Evolutionary conservation across 2,888 invertebrate genomes (phyloP), one percentile per base, ranked within the genome.

Genomic region (Agrilus biguttatus): DNA sequence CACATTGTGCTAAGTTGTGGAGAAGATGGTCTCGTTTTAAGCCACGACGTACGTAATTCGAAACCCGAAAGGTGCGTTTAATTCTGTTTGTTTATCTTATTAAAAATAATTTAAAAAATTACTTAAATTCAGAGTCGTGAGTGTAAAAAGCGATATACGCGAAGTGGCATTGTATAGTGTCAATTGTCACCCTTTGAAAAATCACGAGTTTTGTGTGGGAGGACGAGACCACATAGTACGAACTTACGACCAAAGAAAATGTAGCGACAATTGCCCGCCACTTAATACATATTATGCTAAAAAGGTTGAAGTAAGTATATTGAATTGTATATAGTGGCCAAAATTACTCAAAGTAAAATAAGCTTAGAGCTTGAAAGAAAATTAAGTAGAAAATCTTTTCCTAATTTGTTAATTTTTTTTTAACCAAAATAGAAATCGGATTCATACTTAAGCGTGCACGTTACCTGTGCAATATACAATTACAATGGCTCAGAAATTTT

Each of bases 391-490:
- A 21, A 21, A 6, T 21, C 6, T 21, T 21, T 21, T 21, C 6
- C 3, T 5, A 5, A 6, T 6, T 28, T 10, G 10, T 28, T 28
- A 28, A 2, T 28, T 28, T 28, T 28, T 28, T 28, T 3, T 28
- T 28, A 28, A 28, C 8, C 10, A 8, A 28, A 28, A 8, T 32
- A 51, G 52, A 48, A 50, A 44, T 37, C 45, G 7, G 48, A 44
- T 35, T 45, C 47, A 8, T 40, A 62, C 65, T 42, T 72, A 12
- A 28, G 28, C 10, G 28, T 28, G 28, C 83, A 89, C 60, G 77
- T 95, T 3, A 93, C 95, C 0, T 88, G 87, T 58, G 88, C 89
- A 7, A 80, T 90, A 3, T 96, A 89, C 68, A 95, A 88, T 67
- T 80, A 88, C 68, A 81, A 87, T 65, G 95, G 95, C 36, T 76